Base-by-base conservation (phyloP, 2,888 invertebrate genomes). In the Andrena haemorrhoa region DNA sequence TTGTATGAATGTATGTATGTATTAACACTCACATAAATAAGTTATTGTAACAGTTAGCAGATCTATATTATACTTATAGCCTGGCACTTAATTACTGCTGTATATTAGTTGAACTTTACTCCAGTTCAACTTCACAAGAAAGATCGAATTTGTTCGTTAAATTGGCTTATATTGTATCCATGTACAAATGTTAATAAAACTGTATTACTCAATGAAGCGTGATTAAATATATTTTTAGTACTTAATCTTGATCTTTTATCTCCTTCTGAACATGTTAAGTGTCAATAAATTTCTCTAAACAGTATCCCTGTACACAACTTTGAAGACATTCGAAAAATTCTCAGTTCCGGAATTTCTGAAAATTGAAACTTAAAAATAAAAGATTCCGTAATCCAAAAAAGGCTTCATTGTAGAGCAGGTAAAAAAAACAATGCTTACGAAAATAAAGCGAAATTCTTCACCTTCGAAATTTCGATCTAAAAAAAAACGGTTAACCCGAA, bases 181-280 rank as follows among this genome's bases (percentile, higher is more conserved):
- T 31, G 31, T 31, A 60, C 10, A 26, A 56, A 20, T 33, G 33
- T 61, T 8, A 31, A 61, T 61, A n/a, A 61, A 61, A 61, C 33
- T n/a, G 8, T 61, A 61, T 61, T 61, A 61, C 6, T 35, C 23
- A 63, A 63, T 2, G 6, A 60, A 20, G 51, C 23, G 23, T 56
- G 56, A 56, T 56, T 56, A 23, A 56, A 56, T 23, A 56, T 56
- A 56, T 56, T 56, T 56, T 8, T 10, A 10, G 23, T 26, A 56
- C 10, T 56, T 56, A 20, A 56, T 56, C 26, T 20, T 2, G n/a
- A 33, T 10, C 12, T 66, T 60, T 60, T 60, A 12, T 60, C 31
- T n/a, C 35, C 23, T 35, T 56, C 26, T n/a, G 26, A 35, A 33
- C 33, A 53, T 3, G 1, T 53, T 16, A 35, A 53, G 31, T 66